A percentile compares a stretch with the other conserved stretches of the same genome.
Evolutionary conservation across 2,113 vertebrate genomes (phyloP).

Genomic region (Gasterosteus aculeatus): DNA sequence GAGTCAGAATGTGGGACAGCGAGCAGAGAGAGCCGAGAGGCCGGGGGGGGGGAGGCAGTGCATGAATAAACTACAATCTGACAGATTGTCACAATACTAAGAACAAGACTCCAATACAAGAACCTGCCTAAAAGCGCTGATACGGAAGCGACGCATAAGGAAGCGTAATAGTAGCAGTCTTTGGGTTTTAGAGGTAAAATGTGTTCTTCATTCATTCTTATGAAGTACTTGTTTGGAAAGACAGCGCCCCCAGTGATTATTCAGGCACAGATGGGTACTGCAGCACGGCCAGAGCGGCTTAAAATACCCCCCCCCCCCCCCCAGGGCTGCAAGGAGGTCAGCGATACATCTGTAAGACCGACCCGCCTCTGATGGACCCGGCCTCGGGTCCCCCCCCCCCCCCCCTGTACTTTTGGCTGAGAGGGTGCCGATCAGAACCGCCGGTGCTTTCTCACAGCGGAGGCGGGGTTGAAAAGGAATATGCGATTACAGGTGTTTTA

Average conservation of each 20-base stretch:
- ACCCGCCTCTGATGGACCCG: slow-evolving; percentile 47
- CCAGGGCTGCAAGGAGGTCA: slow-evolving; percentile 61
- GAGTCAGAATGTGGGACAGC: slow-evolving; percentile 47
- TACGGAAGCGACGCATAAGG: too few relatives aligned
- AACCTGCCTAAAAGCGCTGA: too few relatives aligned
- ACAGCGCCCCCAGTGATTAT: too few relatives aligned
- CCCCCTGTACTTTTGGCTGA: background rate
- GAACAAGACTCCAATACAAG: too few relatives aligned
- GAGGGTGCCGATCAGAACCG: slow-evolving; percentile 8
- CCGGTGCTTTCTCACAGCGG: slow-evolving; percentile 13
- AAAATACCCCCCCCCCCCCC: slow-evolving; percentile 61
- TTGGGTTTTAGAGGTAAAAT: too few relatives aligned
- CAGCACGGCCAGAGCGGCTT: slow-evolving; percentile 54
- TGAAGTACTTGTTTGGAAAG: too few relatives aligned
- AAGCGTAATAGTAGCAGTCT: too few relatives aligned
- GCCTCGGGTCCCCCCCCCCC: background rate
- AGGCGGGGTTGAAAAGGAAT: slow-evolving; percentile 67
- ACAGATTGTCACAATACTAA: slow-evolving; percentile 28
- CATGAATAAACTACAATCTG: slow-evolving; percentile 62
- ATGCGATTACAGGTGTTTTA: slow-evolving; percentile 63
- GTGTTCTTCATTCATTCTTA: too few relatives aligned
- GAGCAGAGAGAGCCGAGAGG: slow-evolving; percentile 30
- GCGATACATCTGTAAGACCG: slow-evolving; percentile 37
- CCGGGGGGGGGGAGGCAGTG: slow-evolving; percentile 36
- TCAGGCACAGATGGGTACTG: slow-evolving; percentile 41